phyloP scores from a whole-genome alignment of 2,888 invertebrate species.

The Morpho helenor region DNA sequence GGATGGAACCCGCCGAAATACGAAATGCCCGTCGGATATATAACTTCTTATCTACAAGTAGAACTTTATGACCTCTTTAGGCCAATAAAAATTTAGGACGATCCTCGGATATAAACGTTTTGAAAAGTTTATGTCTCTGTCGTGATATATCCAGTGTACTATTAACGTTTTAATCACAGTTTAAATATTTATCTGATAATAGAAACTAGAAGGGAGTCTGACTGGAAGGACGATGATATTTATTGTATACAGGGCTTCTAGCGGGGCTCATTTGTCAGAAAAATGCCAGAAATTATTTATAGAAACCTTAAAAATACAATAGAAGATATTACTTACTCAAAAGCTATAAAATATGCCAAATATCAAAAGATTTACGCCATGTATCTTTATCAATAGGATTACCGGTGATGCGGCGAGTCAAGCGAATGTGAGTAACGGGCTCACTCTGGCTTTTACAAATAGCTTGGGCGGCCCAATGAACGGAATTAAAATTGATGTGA shows the following conservation, averaged over 20 bases:
- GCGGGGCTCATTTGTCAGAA: too few relatives aligned
- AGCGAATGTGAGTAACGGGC: slow-evolving; percentile 44
- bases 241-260: too few relatives aligned
- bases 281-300: too few relatives aligned
- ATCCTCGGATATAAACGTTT: slow-evolving; percentile 8
- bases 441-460: slow-evolving; percentile 43
- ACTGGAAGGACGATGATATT: too few relatives aligned
- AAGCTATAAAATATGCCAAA: too few relatives aligned
- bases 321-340: too few relatives aligned
- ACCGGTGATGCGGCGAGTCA: slow-evolving; percentile 37
- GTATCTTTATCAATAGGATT: slow-evolving; percentile 37
- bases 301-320: too few relatives aligned
- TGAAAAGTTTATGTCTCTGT: slow-evolving; percentile 3
- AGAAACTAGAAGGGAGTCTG: too few relatives aligned
- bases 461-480: slow-evolving; percentile 25
- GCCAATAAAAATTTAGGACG: slow-evolving; percentile 17
- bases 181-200: too few relatives aligned
- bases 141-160: neutral
- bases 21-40: slow-evolving; percentile 13
- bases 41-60: slow-evolving; percentile 15
- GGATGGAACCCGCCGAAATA: slow-evolving; percentile 18
- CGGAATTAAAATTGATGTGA: neutral
- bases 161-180: too few relatives aligned
- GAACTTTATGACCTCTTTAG: slow-evolving; percentile 23
- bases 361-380: too few relatives aligned